Base-by-base conservation (phyloP, 2,888 invertebrate species). In the Hirtodrosophila trivittata region DNA sequence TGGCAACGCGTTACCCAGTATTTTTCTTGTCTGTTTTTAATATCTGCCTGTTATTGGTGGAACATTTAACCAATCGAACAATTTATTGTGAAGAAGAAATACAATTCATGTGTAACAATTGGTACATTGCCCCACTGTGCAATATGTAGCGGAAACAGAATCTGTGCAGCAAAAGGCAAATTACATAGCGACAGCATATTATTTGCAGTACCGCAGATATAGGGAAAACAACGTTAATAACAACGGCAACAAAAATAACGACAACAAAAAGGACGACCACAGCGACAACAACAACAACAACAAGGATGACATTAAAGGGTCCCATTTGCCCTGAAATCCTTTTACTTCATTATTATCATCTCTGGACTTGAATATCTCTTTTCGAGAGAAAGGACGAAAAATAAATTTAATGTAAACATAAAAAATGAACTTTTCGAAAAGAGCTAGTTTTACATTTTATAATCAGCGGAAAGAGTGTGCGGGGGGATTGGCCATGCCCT, bases 401-500 rank as follows among this genome's bases (percentile, higher is more conserved):
- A 51, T 41, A 69, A 69, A 69, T 85, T 72, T 82, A 80, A 85
- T 82, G 75, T 75, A 77, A 80, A 80, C 82, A 80, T 82, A 82
- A 82, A 82, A 80, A 3, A 3, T 3, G 3, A 21, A 21, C 5
- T 21, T 21, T 21, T 3, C 18, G 2, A 21, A 21, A 39, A 45
- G 64, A 78, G 80, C 78, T 86, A 85, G 80, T 86, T 80, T 78
- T 69, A 80, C 75, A 80, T 80, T 82, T 77, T 62, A 75, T 82
- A 81, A 78, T 84, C 75, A 72, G 75, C 66, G 62, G 58, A 65
- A 66, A 76, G n/a, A n/a, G n/a, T n/a, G n/a, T n/a, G 35, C 54
- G 73, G 62, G 72, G 75, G 84, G 85, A 75, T 74, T 74, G 74
- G 3, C 25, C 25, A 3, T 50, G 38, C 16, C 52, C 38, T 38